Conservation (phyloP, 2,113 vertebrate genomes). For the Globicephala melas region DNA sequence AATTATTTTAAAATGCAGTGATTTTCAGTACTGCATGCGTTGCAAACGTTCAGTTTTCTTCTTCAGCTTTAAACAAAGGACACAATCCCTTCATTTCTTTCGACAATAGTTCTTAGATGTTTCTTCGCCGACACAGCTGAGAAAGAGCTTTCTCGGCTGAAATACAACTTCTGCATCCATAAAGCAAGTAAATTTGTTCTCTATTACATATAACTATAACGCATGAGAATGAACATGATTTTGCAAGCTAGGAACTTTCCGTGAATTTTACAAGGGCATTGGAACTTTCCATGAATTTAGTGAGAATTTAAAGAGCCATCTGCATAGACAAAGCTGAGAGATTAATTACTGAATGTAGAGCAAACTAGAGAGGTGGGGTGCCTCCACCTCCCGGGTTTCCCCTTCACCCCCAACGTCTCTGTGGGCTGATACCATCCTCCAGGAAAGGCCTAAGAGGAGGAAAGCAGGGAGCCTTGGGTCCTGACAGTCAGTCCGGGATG, state of each 20-base stretch:
- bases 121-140: not conserved
- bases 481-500: not conserved
- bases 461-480: too few species aligned
- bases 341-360: not conserved
- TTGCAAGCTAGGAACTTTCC: not conserved
- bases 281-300: not conserved
- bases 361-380: not conserved
- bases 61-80: constrained; percentile 51
- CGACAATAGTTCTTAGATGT: constrained; percentile 6
- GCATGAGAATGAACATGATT: not conserved
- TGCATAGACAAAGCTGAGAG: not conserved
- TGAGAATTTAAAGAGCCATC: not conserved
- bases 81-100: not conserved
- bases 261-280: not conserved
- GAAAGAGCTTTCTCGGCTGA: not conserved
- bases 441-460: not conserved
- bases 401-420: too few species aligned
- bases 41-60: constrained; percentile 48
- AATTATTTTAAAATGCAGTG: constrained; percentile 48
- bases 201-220: not conserved
- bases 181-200: not conserved
- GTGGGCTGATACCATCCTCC: accelerated
- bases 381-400: not conserved
- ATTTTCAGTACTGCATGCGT: constrained; percentile 31
- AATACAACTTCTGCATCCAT: not conserved